Conservation (phyloP, 2,888 invertebrate genomes). For the Tachina fera region DNA sequence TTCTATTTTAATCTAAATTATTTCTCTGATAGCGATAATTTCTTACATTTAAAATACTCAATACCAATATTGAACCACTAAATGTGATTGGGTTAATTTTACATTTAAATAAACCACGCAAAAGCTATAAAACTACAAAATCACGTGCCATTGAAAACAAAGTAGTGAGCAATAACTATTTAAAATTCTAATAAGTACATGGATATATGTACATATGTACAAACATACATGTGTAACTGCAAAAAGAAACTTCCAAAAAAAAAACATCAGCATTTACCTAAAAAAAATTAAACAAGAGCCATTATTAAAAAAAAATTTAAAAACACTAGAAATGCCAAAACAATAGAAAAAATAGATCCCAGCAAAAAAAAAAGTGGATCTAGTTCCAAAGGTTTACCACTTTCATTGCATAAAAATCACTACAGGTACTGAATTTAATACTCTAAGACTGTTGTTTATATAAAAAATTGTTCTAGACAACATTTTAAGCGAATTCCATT, state of each 20-base stretch:
- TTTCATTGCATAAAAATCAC: no score
- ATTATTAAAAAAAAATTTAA: not conserved
- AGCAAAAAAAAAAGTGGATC: no score
- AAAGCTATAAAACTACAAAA: slow-evolving; percentile 56
- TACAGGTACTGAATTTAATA: no score
- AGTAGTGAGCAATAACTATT: slow-evolving; percentile 59
- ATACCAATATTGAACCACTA: not conserved
- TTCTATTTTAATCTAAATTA: not conserved
- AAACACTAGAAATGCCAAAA: slow-evolving; percentile 30
- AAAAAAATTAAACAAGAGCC: not conserved
- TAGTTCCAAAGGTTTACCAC: no score
- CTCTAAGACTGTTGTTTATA: no score
- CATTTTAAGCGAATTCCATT: no score
- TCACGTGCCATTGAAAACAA: slow-evolving; percentile 61
- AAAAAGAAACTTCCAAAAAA: slow-evolving; percentile 16
- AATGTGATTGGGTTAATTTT: slow-evolving; percentile 14
- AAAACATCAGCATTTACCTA: slow-evolving; percentile 14
- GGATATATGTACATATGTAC: no score
- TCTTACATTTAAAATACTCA: not conserved
- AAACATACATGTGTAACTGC: slow-evolving; percentile 23
- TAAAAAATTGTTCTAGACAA: no score
- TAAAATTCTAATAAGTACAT: slow-evolving; percentile 3
- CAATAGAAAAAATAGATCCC: not conserved
- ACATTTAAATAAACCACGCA: not conserved
- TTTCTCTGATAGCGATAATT: not conserved